Evolutionary conservation across 1,140 invertebrate species (phyloP).

Genomic region (Monochamus saltuarius): DNA sequence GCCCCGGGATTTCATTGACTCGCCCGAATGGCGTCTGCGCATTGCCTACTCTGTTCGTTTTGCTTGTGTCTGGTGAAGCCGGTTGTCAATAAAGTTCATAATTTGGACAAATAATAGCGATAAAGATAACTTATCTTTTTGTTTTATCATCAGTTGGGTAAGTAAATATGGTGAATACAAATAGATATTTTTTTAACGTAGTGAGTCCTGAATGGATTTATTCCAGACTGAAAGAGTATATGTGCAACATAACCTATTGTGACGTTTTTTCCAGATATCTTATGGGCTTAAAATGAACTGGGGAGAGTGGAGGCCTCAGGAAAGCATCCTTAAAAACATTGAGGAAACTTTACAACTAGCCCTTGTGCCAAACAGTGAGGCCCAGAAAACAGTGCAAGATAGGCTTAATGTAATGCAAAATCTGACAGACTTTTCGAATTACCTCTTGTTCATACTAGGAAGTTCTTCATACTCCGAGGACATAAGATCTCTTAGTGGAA

Average conservation of each 20-base stretch:
- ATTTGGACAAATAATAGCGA: too few species aligned
- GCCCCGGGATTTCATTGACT: slow-evolving; percentile 13
- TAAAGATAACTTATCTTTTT: too few species aligned
- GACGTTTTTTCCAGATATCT: slow-evolving; percentile 16
- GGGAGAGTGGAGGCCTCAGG: slow-evolving; percentile 45
- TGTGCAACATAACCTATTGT: slow-evolving; percentile 19
- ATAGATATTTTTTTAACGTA: too few species aligned
- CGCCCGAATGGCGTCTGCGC: neutral
- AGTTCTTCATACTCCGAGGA: slow-evolving; percentile 43
- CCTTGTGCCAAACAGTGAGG: slow-evolving; percentile 45
- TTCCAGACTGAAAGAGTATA: too few species aligned
- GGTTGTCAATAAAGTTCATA: too few species aligned
- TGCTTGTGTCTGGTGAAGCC: too few species aligned
- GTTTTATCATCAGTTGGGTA: too few species aligned
- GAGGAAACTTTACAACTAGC: slow-evolving; percentile 46
- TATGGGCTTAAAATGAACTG: slow-evolving; percentile 39
- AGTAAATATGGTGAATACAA: too few species aligned
- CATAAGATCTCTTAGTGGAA: slow-evolving; percentile 43
- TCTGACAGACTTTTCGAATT: slow-evolving; percentile 46
- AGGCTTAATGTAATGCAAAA: slow-evolving; percentile 43
- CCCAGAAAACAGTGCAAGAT: slow-evolving; percentile 47
- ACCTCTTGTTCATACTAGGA: slow-evolving; percentile 44
- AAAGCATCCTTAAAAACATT: slow-evolving; percentile 41
- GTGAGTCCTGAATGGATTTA: too few species aligned
- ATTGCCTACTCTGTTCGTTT: too few species aligned